Conservation (phyloP, 2,113 vertebrate species). For the Dolichallabes microphthalmus region DNA sequence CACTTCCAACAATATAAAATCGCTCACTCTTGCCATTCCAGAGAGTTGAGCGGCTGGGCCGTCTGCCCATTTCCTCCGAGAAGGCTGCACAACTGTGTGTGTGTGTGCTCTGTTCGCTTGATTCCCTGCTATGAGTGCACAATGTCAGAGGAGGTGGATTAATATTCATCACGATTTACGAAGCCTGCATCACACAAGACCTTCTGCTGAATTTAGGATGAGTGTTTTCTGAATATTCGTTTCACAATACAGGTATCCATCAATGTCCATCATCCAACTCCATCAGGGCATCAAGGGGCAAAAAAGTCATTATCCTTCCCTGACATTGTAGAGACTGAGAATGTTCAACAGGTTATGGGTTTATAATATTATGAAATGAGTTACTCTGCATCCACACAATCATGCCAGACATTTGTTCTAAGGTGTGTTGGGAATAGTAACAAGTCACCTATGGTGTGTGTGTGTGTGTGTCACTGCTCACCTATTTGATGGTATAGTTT, state of each 20-base stretch:
- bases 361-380: not conserved
- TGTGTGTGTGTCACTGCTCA: not conserved
- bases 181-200: not conserved
- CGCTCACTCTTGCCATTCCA: not conserved
- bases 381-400: not conserved
- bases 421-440: not conserved
- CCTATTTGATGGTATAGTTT: not conserved
- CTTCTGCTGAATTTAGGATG: not conserved
- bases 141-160: constrained; percentile 12
- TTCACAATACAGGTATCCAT: not conserved
- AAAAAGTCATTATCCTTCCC: not conserved
- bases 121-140: constrained; percentile 6
- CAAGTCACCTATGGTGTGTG: not conserved
- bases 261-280: not conserved
- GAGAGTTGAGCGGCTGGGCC: not conserved
- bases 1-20: not conserved
- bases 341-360: not conserved
- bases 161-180: not conserved
- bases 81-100: constrained; percentile 8
- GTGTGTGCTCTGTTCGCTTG: not conserved
- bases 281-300: not conserved
- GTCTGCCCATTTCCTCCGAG: constrained; percentile 6
- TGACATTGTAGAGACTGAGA: not conserved
- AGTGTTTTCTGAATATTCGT: not conserved
- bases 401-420: not conserved